These are phyloP conservation scores for Podotricha telesiphe DNA, from an alignment of 2,888 invertebrate species.

Conservation along the genomic window DNA sequence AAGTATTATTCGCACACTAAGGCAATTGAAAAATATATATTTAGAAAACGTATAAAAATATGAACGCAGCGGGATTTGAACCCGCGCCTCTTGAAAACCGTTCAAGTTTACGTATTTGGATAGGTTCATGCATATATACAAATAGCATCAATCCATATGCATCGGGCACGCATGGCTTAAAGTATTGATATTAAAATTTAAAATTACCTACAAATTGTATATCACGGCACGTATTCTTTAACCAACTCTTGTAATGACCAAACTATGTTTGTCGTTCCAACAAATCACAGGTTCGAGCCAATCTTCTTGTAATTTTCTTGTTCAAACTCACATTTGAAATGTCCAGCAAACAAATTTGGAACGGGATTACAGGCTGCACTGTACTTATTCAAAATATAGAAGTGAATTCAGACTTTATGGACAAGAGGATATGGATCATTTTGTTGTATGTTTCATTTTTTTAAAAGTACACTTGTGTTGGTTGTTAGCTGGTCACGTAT, in stretches of 20 bases:
- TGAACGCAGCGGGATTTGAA: too few species aligned
- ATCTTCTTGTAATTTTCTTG: constrained; percentile 56
- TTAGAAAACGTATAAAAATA: too few species aligned
- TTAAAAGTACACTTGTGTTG: constrained; percentile 6
- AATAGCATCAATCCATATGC: background rate
- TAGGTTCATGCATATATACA: too few species aligned
- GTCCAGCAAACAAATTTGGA: constrained; percentile 42
- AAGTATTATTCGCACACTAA: too few species aligned
- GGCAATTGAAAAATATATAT: too few species aligned
- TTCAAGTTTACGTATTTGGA: too few species aligned
- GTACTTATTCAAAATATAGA: background rate
- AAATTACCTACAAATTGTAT: constrained; percentile 26
- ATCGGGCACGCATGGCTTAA: constrained; percentile 13
- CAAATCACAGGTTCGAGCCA: constrained; percentile 41
- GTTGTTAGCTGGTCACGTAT: constrained; percentile 55
- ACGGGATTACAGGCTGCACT: background rate
- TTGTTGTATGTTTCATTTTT: constrained; percentile 16
- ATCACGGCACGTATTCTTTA: constrained; percentile 36
- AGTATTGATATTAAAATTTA: constrained; percentile 34
- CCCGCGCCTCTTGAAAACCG: too few species aligned
- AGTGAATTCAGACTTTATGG: constrained; percentile 22
- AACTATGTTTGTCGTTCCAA: constrained; percentile 36
- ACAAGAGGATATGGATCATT: background rate
- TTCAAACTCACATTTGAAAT: constrained; percentile 59
- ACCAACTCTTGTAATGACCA: constrained; percentile 41